These are phyloP conservation scores for Trypoxylus dichotomus DNA, from an alignment of 1,140 invertebrate genomes.

Conservation along the genomic window DNA sequence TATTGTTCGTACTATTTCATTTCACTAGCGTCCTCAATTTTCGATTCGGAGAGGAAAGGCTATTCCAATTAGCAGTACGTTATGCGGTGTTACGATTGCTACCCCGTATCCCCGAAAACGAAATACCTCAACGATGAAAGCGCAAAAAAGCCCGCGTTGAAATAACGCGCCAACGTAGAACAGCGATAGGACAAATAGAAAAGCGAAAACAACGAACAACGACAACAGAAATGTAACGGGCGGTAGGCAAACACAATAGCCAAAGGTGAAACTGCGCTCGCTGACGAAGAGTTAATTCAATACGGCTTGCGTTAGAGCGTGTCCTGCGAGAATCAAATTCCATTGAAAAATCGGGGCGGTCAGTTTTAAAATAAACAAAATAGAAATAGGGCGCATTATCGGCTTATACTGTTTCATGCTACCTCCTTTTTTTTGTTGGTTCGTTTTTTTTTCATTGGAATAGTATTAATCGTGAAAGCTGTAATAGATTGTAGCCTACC, in stretches of 20 bases:
- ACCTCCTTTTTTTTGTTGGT: background rate
- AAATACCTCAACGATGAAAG: too few relatives aligned
- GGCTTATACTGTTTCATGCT: background rate
- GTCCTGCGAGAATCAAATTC: background rate
- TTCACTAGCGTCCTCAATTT: background rate
- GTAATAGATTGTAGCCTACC: background rate
- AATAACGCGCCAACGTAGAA: background rate
- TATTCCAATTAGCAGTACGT: background rate
- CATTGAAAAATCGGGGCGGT: background rate
- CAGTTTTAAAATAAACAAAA: constrained; percentile 8
- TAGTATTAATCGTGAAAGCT: background rate
- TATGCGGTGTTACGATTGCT: background rate
- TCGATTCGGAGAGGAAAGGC: background rate
- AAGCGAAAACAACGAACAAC: background rate
- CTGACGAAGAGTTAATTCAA: background rate
- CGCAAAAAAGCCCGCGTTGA: background rate
- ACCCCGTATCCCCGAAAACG: background rate
- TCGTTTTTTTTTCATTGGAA: background rate
- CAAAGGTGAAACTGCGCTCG: background rate
- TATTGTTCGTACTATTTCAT: background rate
- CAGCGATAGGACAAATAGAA: background rate
- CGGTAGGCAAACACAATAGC: background rate
- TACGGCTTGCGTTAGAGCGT: background rate
- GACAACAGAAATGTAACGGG: background rate
- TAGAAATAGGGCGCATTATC: background rate